Evolutionary conservation across 2,888 invertebrate genomes (phyloP), one percentile per base, ranked within the genome.

Genomic region (Norana najaformis): DNA sequence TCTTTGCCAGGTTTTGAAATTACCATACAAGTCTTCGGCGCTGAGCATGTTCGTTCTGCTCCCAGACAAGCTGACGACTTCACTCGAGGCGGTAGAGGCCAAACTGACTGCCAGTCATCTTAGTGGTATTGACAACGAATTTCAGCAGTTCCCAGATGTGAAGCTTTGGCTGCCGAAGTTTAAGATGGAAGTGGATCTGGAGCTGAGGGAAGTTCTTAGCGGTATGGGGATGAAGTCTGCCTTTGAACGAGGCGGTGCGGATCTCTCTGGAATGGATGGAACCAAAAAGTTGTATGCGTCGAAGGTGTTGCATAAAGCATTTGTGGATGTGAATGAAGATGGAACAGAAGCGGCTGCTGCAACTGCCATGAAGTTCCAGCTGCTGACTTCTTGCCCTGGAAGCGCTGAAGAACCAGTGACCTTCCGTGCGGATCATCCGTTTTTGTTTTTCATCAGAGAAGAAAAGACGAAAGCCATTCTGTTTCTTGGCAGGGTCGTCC

Each of bases 11-110:
- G 88, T 97, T 16, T 93, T 98, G 89, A 96, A 96, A 94, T 93
- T 98, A 94, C 96, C 96, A 0, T 98, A 97, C 93, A 95, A 89
- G 20, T 91, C 90, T 30, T 82, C 83, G 35, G 85, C 89, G n/a
- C 53, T 92, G 39, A 92, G 92, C 89, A 92, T 93, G 92, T 82
- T 92, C 36, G 20, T 92, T 30, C 36, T 92, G 5, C 90, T 93
- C 82, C 92, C 92, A 23, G 88, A 89, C 35, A 37, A 38, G n/a
- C 88, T 37, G 35, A 53, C 89, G 39, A 88, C 85, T 34, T 88
- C 41, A 16, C 89, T 91, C 35, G 47, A 34, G 30, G 89, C 89
- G 30, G 69, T 91, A n/a, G 91, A 91, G 83, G 83, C 35, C 1
- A 82, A 89, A 20, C 89, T 92, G 20, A 90, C 47, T 38, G 38